These are phyloP conservation scores for Anhinga rufa DNA, from an alignment of 2,113 vertebrate species.

Conservation along the genomic window DNA sequence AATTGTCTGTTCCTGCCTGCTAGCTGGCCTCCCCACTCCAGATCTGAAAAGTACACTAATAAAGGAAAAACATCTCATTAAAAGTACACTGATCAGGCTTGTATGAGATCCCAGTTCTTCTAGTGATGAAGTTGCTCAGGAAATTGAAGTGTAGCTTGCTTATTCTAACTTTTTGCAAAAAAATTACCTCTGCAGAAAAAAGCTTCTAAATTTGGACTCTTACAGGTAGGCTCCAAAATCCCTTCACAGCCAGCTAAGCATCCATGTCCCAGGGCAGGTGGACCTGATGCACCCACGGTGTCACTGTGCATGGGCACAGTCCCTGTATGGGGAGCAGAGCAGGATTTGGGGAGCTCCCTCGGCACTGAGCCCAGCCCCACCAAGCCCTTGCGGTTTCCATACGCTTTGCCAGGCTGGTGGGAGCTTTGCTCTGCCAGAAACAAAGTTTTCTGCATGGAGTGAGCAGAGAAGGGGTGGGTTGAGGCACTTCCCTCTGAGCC, in stretches of 20 bases:
- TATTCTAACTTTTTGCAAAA: background rate
- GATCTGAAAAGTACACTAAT: background rate
- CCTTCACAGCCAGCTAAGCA: background rate
- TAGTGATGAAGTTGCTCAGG: rapidly evolving
- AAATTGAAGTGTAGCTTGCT: background rate
- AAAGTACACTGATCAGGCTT: background rate
- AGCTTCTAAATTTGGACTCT: background rate
- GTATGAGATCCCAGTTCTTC: background rate
- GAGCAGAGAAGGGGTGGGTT: background rate
- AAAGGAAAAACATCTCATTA: background rate
- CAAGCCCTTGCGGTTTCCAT: background rate
- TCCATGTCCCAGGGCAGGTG: background rate
- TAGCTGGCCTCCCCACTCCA: background rate
- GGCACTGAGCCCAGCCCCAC: background rate
- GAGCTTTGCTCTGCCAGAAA: background rate
- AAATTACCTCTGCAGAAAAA: background rate
- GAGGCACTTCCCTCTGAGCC: rapidly evolving
- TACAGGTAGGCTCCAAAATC: background rate
- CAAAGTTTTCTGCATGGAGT: background rate
- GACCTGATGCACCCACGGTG: background rate
- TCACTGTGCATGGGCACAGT: background rate
- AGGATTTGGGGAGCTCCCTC: rapidly evolving
- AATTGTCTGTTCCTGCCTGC: background rate
- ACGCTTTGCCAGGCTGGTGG: background rate
- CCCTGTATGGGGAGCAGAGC: background rate